phyloP scores from a whole-genome alignment of 1,140 invertebrate genomes.

The Dicyema japonicum region DNA sequence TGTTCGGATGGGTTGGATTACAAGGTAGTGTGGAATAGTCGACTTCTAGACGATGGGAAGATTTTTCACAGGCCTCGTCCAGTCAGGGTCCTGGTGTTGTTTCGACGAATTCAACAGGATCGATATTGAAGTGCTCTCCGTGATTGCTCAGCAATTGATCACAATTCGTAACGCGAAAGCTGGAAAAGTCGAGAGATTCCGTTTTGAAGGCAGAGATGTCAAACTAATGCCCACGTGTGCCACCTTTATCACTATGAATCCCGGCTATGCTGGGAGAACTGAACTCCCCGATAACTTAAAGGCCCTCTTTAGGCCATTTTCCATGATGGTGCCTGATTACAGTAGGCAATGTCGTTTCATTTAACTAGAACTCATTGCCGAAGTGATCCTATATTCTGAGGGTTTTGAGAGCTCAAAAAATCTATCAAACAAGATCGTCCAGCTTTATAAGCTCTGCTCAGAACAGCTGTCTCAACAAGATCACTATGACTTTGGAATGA shows the following conservation, averaged over 20 bases:
- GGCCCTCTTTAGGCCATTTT: constrained; percentile 46
- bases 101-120: constrained; percentile 68
- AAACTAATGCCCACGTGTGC: constrained; percentile 16
- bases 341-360: constrained; percentile 18
- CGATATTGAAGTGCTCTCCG: constrained; percentile 53
- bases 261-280: constrained; percentile 50
- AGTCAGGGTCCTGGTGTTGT: constrained; percentile 57
- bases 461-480: constrained; percentile 62
- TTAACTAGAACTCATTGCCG: constrained; percentile 40
- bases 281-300: constrained; percentile 22
- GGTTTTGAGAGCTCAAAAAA: constrained; percentile 52
- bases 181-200: constrained; percentile 24
- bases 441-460: constrained; percentile 59
- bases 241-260: constrained; percentile 29
- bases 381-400: constrained; percentile 60
- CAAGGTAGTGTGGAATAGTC: constrained; percentile 28
- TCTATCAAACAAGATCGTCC: constrained; percentile 50
- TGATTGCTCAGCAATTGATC: constrained; percentile 24
- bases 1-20: constrained; percentile 56
- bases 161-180: constrained; percentile 24
- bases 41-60: constrained; percentile 36
- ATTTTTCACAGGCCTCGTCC: constrained; percentile 45
- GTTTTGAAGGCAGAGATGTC: constrained; percentile 22
- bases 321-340: constrained; percentile 73
- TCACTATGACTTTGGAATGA: constrained; percentile 63